phyloP scores from a whole-genome alignment of 2,888 invertebrate genomes.

The Agrotis clavis region DNA sequence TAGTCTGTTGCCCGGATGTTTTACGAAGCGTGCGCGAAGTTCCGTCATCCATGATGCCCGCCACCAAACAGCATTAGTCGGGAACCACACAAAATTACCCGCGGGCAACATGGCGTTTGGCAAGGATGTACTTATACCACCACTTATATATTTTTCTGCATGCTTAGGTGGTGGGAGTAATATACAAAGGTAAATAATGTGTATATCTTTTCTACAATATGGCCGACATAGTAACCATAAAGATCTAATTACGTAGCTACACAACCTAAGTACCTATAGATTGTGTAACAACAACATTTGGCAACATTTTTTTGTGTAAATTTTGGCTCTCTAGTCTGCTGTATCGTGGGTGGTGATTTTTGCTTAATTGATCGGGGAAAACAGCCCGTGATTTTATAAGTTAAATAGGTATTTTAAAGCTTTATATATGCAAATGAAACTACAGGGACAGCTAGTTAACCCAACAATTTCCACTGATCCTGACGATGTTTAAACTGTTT shows the following conservation, averaged over 20 bases:
- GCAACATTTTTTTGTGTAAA: no score
- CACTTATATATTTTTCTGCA: constrained; percentile 21
- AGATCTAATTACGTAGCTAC: no score
- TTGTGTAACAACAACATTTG: no score
- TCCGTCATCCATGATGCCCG: constrained; percentile 41
- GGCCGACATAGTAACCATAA: no score
- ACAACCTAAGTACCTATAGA: no score
- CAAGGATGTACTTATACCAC: neutral
- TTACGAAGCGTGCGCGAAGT: constrained; percentile 24
- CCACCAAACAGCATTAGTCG: constrained; percentile 46
- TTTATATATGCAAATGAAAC: no score
- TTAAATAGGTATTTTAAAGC: neutral
- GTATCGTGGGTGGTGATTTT: no score
- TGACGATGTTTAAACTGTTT: neutral
- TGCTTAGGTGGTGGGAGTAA: neutral
- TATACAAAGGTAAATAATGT: neutral
- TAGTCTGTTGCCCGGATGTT: constrained; percentile 24
- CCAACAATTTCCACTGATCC: neutral
- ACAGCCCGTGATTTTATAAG: neutral
- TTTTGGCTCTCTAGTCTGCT: no score
- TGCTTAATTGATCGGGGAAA: no score
- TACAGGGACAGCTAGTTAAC: neutral
- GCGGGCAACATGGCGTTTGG: constrained; percentile 20
- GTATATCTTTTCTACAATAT: no score
- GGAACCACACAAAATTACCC: constrained; percentile 44